Evolutionary conservation across 2,888 invertebrate species (phyloP), one percentile per base, ranked within the genome.

Genomic region (Antheraea assamensis): DNA sequence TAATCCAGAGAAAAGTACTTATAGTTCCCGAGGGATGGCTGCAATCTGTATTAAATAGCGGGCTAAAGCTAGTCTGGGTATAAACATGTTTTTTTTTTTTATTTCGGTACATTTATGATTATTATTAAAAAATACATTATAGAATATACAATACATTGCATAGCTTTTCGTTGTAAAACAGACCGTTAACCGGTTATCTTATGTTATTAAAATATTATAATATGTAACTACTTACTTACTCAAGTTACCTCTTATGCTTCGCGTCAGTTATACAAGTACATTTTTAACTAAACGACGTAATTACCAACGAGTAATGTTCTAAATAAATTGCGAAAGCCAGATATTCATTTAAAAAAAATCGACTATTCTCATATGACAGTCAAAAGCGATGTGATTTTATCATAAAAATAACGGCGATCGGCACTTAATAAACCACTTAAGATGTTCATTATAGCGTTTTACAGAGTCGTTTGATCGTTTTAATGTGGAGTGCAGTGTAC

Each of bases 361-460:
- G 78, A 78, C 82, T 76, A 82, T 84, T 89, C 85, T 87, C 88
- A 87, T 86, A 85, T 83, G 86, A 84, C 82, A 81, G 83, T 84
- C 81, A 84, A 85, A 83, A 83, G 84, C 84, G 81, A 81, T 82
- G 83, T 82, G 84, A 86, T 82, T 87, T 88, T 88, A 88, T 87
- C 90, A 91, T 91, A 90, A 91, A 93, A 93, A 90, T 93, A 93
- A 92, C 90, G 91, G 91, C 91, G 87, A 88, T 90, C 88, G 86
- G 86, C 94, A 93, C 93, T 94, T 90, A 89, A 91, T 93, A 91
- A 90, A 91, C 89, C 94, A 94, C 94, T 94, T 91, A 93, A 93
- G 90, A 88, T 80, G 88, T 89, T 93, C 92, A 92, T 93, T 93
- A 92, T 90, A 86, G 87, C 85, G 87, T 89, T 88, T 86, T 88